Evolutionary conservation across 2,888 invertebrate species (phyloP).

Genomic region (Nowickia ferox): DNA sequence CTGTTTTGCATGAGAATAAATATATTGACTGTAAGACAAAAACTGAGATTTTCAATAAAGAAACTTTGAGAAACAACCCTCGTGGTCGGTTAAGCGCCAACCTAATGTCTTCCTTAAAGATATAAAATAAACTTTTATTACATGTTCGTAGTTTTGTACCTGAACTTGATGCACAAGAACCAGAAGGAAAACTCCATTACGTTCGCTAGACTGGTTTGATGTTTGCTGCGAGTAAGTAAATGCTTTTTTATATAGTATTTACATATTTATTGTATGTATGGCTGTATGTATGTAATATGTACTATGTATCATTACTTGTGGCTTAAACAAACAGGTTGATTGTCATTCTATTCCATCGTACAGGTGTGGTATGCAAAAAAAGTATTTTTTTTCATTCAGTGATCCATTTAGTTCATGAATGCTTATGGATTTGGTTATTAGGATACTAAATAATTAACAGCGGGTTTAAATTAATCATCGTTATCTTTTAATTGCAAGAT

Average conservation of each 20-base stretch:
- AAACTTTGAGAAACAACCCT: background rate
- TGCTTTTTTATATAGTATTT: background rate
- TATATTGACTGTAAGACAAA: too few relatives aligned
- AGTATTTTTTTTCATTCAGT: background rate
- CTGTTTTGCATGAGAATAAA: too few relatives aligned
- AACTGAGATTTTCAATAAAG: background rate
- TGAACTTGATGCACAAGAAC: conserved; percentile 66
- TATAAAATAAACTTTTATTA: conserved; percentile 8
- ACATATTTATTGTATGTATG: background rate
- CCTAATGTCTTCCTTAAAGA: conserved; percentile 20
- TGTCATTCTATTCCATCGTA: conserved; percentile 16
- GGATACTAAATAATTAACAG: conserved; percentile 53
- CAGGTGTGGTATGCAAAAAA: conserved; percentile 51
- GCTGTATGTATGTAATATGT: background rate
- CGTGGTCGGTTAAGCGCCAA: background rate
- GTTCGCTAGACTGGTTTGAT: conserved; percentile 40
- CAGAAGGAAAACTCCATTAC: conserved; percentile 35
- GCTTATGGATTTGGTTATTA: conserved; percentile 6
- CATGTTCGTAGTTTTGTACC: conserved; percentile 51
- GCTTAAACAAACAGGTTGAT: conserved; percentile 46
- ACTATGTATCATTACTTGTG: background rate
- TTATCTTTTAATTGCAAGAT: conserved; percentile 56
- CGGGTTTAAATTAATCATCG: conserved; percentile 63
- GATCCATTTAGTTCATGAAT: background rate
- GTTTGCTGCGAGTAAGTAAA: conserved; percentile 33